These are phyloP conservation scores for Tadarida brasiliensis DNA, from an alignment of 2,797 vertebrate genomes.

Conservation along the genomic window DNA sequence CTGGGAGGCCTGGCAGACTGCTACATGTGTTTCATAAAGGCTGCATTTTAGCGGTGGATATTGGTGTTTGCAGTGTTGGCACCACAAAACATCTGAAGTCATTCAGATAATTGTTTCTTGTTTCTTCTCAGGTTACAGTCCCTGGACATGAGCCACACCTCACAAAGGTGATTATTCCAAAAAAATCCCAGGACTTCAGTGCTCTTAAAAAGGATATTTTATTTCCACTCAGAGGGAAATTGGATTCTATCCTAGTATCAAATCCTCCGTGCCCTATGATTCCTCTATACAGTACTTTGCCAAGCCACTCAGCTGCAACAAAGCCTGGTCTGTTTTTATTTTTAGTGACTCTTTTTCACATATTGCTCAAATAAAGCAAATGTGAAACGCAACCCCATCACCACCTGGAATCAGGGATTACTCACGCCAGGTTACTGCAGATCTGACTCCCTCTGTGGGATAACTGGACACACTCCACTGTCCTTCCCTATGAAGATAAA, in stretches of 20 bases:
- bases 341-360: constrained; percentile 72
- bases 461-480: neutral
- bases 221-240: constrained; percentile 78
- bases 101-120: constrained; percentile 59
- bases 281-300: constrained; percentile 82
- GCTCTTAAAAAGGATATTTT: constrained; percentile 91
- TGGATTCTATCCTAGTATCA: constrained; percentile 36
- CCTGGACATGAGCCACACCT: constrained; percentile 88
- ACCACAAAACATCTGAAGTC: constrained; percentile 1
- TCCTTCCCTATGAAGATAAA: constrained; percentile 39
- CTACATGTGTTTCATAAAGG: neutral
- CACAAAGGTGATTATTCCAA: constrained; percentile 86
- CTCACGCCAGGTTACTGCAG: constrained; percentile 46
- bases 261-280: constrained; percentile 76
- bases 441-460: constrained; percentile 9
- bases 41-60: neutral
- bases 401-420: constrained; percentile 71
- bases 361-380: constrained; percentile 79
- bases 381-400: constrained; percentile 56
- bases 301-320: constrained; percentile 77
- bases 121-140: constrained; percentile 90
- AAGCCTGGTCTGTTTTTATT: constrained; percentile 79
- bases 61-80: neutral
- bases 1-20: neutral
- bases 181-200: constrained; percentile 87